A percentile compares a stretch with the other conserved stretches of the same genome.
These are phyloP conservation scores for Cryptophagus acutangulus DNA, from an alignment of 2,888 invertebrate species.

Conservation along the genomic window DNA sequence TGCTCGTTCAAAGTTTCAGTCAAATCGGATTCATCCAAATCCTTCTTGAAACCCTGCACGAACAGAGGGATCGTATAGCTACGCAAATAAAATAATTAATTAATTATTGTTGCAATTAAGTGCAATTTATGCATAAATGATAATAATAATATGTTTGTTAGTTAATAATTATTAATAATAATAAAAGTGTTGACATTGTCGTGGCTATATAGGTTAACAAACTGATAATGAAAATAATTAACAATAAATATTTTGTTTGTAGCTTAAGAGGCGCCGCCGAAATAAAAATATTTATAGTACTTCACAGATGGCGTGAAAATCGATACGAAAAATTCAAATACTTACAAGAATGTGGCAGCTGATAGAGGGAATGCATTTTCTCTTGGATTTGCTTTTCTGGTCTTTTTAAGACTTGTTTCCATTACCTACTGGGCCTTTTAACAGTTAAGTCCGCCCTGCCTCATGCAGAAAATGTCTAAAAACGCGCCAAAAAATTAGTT, in stretches of 20 bases:
- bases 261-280: too few species aligned
- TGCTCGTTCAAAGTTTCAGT: conserved; percentile 65
- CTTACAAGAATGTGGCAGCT: conserved; percentile 65
- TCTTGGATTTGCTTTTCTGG: conserved; percentile 59
- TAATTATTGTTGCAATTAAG: neutral
- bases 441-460: conserved; percentile 18
- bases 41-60: conserved; percentile 61
- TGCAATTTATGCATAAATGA: neutral
- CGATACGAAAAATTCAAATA: conserved; percentile 21
- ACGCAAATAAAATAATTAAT: conserved; percentile 15
- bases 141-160: neutral
- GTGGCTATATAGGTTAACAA: too few species aligned
- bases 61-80: conserved; percentile 70
- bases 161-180: too few species aligned
- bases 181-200: too few species aligned
- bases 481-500: too few species aligned
- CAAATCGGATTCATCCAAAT: conserved; percentile 62
- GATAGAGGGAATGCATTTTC: conserved; percentile 63
- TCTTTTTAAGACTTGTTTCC: conserved; percentile 55
- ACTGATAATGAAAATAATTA: too few species aligned
- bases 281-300: too few species aligned
- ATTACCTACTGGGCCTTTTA: conserved; percentile 36
- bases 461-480: conserved; percentile 24
- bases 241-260: too few species aligned
- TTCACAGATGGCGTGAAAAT: neutral